phyloP scores from a whole-genome alignment of 1,140 invertebrate species.

The Homalodisca vitripennis region DNA sequence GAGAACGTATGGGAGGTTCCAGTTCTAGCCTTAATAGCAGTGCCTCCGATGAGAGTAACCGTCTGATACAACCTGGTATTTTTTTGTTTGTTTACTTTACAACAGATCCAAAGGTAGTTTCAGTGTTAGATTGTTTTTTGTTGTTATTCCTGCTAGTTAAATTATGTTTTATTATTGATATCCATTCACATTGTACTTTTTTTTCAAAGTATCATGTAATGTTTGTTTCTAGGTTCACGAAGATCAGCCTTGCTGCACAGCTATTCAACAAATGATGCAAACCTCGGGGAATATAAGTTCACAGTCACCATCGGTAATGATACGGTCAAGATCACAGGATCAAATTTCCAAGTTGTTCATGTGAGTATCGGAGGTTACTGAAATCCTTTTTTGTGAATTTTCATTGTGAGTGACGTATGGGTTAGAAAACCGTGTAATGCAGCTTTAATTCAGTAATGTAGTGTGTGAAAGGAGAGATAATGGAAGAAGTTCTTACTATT shows the following conservation, averaged over 20 bases:
- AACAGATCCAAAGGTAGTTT: no score
- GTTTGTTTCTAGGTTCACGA: slow-evolving; percentile 13
- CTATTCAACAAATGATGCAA: slow-evolving; percentile 78
- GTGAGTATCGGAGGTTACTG: no score
- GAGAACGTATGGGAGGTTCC: slow-evolving; percentile 61
- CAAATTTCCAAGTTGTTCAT: slow-evolving; percentile 77
- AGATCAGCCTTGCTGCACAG: slow-evolving; percentile 68
- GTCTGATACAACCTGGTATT: slow-evolving; percentile 8
- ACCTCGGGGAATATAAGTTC: slow-evolving; percentile 81
- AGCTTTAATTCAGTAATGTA: no score
- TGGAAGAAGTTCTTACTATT: no score
- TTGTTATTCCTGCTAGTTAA: no score
- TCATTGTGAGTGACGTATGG: slow-evolving; percentile 13
- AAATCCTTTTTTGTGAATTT: background rate
- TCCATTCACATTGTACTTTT: no score
- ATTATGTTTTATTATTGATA: no score
- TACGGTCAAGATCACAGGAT: slow-evolving; percentile 79
- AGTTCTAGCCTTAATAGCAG: slow-evolving; percentile 69
- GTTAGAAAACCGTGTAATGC: no score
- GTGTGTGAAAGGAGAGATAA: no score
- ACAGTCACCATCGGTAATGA: slow-evolving; percentile 78
- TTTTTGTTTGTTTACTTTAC: no score
- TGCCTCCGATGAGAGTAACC: slow-evolving; percentile 66
- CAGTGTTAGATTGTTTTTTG: no score
- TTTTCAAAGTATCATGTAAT: no score